Percentiles rank a stretch among this genome's conserved stretches.
Conservation (phyloP, 2,888 invertebrate genomes). For the Thelaira solivaga region DNA sequence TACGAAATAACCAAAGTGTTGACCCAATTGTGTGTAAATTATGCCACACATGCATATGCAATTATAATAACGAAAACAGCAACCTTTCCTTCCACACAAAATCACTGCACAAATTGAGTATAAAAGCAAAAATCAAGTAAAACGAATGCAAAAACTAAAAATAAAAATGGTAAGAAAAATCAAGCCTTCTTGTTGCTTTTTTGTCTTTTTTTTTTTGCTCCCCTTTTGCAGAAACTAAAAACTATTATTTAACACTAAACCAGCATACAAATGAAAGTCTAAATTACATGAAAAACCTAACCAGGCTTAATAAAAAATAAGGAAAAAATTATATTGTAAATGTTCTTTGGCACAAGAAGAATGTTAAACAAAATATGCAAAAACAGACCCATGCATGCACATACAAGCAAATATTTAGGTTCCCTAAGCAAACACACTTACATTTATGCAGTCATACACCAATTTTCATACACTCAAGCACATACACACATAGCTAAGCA, state of each 20-base stretch:
- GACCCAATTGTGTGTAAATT: conserved; percentile 51
- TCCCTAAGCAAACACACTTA: no score
- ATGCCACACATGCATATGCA: conserved; percentile 57
- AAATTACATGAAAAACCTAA: conserved; percentile 54
- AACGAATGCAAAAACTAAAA: background rate
- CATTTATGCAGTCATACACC: no score
- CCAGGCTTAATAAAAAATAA: conserved; percentile 58
- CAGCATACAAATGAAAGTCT: conserved; percentile 52
- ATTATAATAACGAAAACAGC: conserved; percentile 47
- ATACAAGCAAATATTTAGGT: no score
- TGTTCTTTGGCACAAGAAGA: conserved; percentile 45
- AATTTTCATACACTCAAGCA: no score
- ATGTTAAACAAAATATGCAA: conserved; percentile 18
- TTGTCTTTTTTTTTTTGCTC: background rate
- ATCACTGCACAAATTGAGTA: background rate
- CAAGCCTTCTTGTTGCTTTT: conserved; percentile 40
- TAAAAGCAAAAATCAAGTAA: background rate
- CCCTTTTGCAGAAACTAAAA: conserved; percentile 15
- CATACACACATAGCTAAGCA: no score
- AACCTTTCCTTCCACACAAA: conserved; percentile 33
- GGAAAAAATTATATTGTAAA: conserved; percentile 39
- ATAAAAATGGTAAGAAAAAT: conserved; percentile 40
- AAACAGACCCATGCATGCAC: conserved; percentile 20
- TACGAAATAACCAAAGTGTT: conserved; percentile 38
- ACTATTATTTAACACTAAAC: conserved; percentile 43